Conservation (phyloP, 2,888 invertebrate genomes). For the Strigamia transsilvanica region DNA sequence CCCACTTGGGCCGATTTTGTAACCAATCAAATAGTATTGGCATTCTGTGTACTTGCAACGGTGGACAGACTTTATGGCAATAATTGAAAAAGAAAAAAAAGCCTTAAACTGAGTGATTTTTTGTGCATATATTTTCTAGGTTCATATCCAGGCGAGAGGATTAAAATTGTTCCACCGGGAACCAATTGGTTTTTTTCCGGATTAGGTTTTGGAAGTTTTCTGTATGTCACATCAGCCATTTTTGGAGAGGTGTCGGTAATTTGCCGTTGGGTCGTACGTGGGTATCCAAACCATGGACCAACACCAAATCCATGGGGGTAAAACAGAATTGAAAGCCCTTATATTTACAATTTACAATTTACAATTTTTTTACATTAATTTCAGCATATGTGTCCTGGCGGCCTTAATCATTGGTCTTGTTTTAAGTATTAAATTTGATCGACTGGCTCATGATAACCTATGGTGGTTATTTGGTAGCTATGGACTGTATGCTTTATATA, state of each 20-base stretch:
- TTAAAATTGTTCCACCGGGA: not conserved
- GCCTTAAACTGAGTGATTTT: too few relatives aligned
- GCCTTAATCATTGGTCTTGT: not conserved
- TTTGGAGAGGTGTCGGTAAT: conserved; percentile 64
- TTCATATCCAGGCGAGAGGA: too few relatives aligned
- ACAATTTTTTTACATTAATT: not conserved
- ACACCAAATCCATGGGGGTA: conserved; percentile 64
- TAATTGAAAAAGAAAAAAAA: too few relatives aligned
- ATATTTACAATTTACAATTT: too few relatives aligned
- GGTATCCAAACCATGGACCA: conserved; percentile 63
- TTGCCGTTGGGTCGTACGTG: conserved; percentile 62
- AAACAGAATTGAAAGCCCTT: conserved; percentile 51
- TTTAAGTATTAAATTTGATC: not conserved
- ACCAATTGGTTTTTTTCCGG: conserved; percentile 60
- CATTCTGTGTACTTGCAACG: conserved; percentile 61
- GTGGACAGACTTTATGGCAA: conserved; percentile 59
- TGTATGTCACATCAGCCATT: conserved; percentile 62
- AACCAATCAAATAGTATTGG: conserved; percentile 61
- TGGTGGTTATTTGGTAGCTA: conserved; percentile 61
- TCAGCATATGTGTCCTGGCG: not conserved
- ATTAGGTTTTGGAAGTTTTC: conserved; percentile 62
- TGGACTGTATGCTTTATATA: conserved; percentile 60
- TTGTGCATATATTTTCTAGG: too few relatives aligned
- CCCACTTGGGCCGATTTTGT: conserved; percentile 63
- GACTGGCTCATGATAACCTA: not conserved